phyloP scores from a whole-genome alignment of 2,888 invertebrate species.

The Apodemia duryi region DNA sequence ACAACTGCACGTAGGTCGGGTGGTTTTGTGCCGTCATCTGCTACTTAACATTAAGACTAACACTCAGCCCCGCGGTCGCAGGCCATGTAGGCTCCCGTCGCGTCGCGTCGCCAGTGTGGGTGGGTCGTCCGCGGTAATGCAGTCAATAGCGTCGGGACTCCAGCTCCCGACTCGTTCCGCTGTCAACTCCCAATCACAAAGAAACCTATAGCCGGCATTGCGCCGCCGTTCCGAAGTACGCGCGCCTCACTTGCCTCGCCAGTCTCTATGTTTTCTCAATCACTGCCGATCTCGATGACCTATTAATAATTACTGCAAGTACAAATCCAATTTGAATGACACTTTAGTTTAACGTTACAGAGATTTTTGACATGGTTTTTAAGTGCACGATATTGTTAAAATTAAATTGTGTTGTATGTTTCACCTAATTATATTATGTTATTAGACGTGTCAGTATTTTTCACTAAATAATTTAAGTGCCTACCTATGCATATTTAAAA shows the following conservation, averaged over 20 bases:
- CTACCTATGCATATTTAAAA: slow-evolving; percentile 65
- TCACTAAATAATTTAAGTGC: slow-evolving; percentile 64
- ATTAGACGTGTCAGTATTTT: slow-evolving; percentile 73
- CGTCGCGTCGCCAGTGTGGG: slow-evolving; percentile 39
- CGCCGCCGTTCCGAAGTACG: slow-evolving; percentile 50
- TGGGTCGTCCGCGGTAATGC: slow-evolving; percentile 51
- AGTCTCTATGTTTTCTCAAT: slow-evolving; percentile 75
- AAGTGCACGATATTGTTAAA: slow-evolving; percentile 73
- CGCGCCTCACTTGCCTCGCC: slow-evolving; percentile 76
- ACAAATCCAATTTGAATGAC: slow-evolving; percentile 78
- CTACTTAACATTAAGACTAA: slow-evolving; percentile 69
- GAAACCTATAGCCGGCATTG: slow-evolving; percentile 49
- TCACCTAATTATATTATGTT: slow-evolving; percentile 74
- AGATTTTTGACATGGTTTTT: slow-evolving; percentile 70
- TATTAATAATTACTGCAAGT: slow-evolving; percentile 70
- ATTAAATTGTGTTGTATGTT: slow-evolving; percentile 75
- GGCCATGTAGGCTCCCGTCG: background rate
- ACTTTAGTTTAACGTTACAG: slow-evolving; percentile 74
- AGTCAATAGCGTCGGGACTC: slow-evolving; percentile 31
- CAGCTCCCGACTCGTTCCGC: slow-evolving; percentile 40
- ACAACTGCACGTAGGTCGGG: slow-evolving; percentile 58
- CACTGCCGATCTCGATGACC: slow-evolving; percentile 69
- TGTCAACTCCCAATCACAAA: slow-evolving; percentile 73
- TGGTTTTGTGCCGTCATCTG: slow-evolving; percentile 41
- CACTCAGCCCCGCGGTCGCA: slow-evolving; percentile 32